A percentile compares a stretch with the other conserved stretches of the same genome.
Evolutionary conservation across 2,113 vertebrate genomes (phyloP).

Genomic region (Vidua chalybeata): DNA sequence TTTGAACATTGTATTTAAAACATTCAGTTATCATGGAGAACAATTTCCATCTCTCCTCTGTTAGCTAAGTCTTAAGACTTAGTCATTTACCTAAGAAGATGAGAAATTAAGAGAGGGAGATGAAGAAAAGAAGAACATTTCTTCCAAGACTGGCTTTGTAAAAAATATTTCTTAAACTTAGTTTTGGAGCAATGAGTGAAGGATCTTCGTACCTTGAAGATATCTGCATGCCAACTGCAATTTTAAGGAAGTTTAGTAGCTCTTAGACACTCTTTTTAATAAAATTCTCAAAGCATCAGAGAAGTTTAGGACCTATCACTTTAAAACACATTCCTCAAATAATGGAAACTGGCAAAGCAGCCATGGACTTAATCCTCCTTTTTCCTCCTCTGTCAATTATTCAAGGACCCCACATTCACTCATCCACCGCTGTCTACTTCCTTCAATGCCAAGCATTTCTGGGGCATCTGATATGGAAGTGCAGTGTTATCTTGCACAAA

Average conservation of each 20-base stretch:
- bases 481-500: background rate
- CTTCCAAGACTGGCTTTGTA: background rate
- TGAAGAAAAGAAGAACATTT: background rate
- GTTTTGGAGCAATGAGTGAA: background rate
- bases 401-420: background rate
- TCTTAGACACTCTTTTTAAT: background rate
- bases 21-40: background rate
- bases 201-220: background rate
- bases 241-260: background rate
- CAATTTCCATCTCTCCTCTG: background rate
- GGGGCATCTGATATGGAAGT: conserved; percentile 17
- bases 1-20: background rate
- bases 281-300: background rate
- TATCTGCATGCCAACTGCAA: background rate
- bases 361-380: background rate
- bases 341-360: background rate
- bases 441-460: background rate
- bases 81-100: background rate
- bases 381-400: background rate
- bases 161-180: background rate
- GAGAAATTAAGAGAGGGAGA: background rate
- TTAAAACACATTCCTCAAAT: background rate
- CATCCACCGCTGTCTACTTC: background rate
- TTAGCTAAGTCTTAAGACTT: background rate
- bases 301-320: background rate